A percentile compares a stretch with the other conserved stretches of the same genome.
phyloP scores from a whole-genome alignment of 2,888 invertebrate species.

The Cheilosia pagana region DNA sequence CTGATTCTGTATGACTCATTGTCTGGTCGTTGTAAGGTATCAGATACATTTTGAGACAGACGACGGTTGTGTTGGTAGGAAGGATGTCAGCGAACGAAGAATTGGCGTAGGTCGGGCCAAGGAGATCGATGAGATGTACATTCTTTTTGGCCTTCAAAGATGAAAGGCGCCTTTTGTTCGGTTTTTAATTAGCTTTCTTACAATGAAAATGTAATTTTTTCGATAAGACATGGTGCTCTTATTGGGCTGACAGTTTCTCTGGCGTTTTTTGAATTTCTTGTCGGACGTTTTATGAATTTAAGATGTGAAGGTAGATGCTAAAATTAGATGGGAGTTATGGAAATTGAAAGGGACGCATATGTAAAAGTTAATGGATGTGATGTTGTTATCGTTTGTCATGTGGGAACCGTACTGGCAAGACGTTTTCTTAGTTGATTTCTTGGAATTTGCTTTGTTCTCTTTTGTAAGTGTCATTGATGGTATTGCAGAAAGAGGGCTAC shows the following conservation, averaged over 20 bases:
- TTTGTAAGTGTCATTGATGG: too few species aligned
- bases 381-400: too few species aligned
- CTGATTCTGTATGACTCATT: constrained; percentile 25
- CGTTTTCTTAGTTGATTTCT: too few species aligned
- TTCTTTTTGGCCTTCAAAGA: not conserved
- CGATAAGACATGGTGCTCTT: constrained; percentile 1
- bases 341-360: too few species aligned
- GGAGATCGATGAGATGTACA: constrained; percentile 1
- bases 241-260: constrained; percentile 4
- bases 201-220: constrained; percentile 24
- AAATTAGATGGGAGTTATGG: too few species aligned
- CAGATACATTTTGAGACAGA: constrained; percentile 1
- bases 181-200: constrained; percentile 34
- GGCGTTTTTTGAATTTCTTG: too few species aligned
- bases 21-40: constrained; percentile 7
- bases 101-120: constrained; percentile 11
- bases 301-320: too few species aligned
- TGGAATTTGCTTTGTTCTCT: too few species aligned
- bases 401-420: too few species aligned
- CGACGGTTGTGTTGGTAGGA: not conserved
- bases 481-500: too few species aligned
- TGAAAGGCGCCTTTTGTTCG: constrained; percentile 23
- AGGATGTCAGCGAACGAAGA: constrained; percentile 2
- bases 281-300: too few species aligned
- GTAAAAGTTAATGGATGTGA: too few species aligned